These are phyloP conservation scores for Pterois miles DNA, from an alignment of 2,797 vertebrate species.

Conservation along the genomic window DNA sequence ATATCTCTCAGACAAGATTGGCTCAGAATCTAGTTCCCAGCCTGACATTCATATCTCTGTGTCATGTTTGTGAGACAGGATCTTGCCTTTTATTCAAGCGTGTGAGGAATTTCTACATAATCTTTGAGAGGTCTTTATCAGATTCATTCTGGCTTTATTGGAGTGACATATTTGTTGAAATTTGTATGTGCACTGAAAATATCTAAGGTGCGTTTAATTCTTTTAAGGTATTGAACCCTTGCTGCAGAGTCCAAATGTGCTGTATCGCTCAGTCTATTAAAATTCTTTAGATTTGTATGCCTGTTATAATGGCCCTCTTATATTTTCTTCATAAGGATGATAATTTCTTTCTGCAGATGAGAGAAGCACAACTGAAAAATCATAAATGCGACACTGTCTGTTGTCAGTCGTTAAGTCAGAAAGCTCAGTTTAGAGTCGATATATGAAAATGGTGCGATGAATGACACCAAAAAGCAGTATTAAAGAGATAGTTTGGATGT, in stretches of 20 bases:
- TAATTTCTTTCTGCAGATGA: not conserved
- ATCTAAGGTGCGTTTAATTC: not conserved
- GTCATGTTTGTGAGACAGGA: constrained; percentile 13
- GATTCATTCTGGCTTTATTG: not conserved
- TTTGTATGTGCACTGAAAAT: not conserved
- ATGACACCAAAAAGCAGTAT: not conserved
- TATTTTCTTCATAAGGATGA: not conserved
- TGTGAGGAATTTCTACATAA: constrained; percentile 25
- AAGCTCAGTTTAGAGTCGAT: not conserved
- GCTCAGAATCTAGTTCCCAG: constrained; percentile 5
- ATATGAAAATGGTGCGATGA: not conserved
- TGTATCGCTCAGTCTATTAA: not conserved
- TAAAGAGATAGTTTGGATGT: not conserved
- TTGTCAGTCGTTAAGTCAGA: not conserved
- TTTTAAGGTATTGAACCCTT: not conserved
- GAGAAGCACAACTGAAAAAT: not conserved
- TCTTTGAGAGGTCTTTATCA: not conserved
- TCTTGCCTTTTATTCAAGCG: constrained; percentile 11
- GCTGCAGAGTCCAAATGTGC: not conserved
- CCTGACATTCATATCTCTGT: constrained; percentile 26
- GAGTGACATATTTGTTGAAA: not conserved
- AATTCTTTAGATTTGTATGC: not conserved
- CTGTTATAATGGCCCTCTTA: not conserved
- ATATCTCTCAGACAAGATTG: not conserved
- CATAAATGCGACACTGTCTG: not conserved